Evolutionary conservation across 2,888 invertebrate genomes (phyloP).

Genomic region (Thymelicus lineola): DNA sequence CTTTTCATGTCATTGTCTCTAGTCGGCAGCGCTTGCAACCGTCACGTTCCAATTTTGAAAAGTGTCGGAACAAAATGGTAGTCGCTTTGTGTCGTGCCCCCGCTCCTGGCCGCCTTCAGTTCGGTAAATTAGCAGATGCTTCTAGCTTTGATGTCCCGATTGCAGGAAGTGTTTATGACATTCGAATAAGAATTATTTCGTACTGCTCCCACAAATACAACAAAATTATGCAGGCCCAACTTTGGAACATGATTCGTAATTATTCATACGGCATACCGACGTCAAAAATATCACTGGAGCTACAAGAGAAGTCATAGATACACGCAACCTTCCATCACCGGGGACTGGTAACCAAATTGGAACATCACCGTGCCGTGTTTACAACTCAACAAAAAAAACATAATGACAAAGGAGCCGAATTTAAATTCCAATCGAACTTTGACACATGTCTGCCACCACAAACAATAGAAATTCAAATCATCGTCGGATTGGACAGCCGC

Average conservation of each 20-base stretch:
- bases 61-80: constrained; percentile 85
- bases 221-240: constrained; percentile 20
- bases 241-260: constrained; percentile 75
- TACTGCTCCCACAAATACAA: constrained; percentile 17
- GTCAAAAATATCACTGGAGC: constrained; percentile 74
- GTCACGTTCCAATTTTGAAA: constrained; percentile 85
- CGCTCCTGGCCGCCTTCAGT: constrained; percentile 63
- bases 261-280: constrained; percentile 79
- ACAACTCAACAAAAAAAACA: constrained; percentile 81
- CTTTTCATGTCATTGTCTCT: constrained; percentile 85
- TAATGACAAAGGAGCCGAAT: constrained; percentile 84
- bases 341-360: constrained; percentile 80
- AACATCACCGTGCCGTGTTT: constrained; percentile 83
- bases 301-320: constrained; percentile 77
- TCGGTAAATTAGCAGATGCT: constrained; percentile 82
- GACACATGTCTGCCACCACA: constrained; percentile 86
- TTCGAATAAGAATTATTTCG: constrained; percentile 39
- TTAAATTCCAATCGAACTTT: constrained; percentile 85
- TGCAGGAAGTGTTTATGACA: constrained; percentile 53
- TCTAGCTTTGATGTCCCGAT: constrained; percentile 71
- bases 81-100: constrained; percentile 77
- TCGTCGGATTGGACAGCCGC: constrained; percentile 74
- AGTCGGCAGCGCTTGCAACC: constrained; percentile 82
- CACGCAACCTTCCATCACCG: constrained; percentile 67
- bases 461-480: constrained; percentile 85